Evolutionary conservation across 2,113 vertebrate genomes (phyloP), one percentile per base, ranked within the genome.

Genomic region (Neolamprologus hecqui): DNA sequence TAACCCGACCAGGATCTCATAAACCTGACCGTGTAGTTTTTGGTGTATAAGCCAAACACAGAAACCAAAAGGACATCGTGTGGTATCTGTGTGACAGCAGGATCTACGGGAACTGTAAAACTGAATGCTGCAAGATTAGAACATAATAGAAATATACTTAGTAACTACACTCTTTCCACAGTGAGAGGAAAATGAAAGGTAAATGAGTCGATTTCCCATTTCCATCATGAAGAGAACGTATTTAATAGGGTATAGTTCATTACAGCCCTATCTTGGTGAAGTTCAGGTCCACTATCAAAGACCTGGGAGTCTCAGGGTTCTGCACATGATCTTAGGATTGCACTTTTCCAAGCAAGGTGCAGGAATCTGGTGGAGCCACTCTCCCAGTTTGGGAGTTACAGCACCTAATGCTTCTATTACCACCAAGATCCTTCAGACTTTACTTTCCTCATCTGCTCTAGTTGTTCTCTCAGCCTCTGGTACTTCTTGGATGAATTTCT

Each of bases 71-170:
- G 35, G 33, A 37, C 19, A 37, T 40, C 1, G 3, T 68, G 63
- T 68, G 60, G 60, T n/a, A 65, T 65, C 60, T 37, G 6, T 65
- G 33, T 68, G 33, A 40, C 35, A 40, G 12, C 37, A 42, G 37
- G 0, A 6, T 42, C 65, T 23, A 37, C 0, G 6, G 35, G 7
- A 14, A 42, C 1, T 23, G 12, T 70, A 9, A 42, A 21, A 42
- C 35, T 23, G n/a, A 14, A 70, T 1, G 4, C 63, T 40, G 11
- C 8, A 15, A 70, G 65, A 70, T 70, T 6, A 23, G 21, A 45
- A 73, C 21, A 26, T 3, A 14, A 70, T 15, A 8, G 8, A 42
- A 42, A 70, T 21, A 21, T 9, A 68, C 65, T 42, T 3, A 26
- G 6, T 26, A 0, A 9, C 13, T 70, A 9, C 37, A 42, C n/a